phyloP scores from a whole-genome alignment of 2,888 invertebrate species.

The Pyrochroa serraticornis region DNA sequence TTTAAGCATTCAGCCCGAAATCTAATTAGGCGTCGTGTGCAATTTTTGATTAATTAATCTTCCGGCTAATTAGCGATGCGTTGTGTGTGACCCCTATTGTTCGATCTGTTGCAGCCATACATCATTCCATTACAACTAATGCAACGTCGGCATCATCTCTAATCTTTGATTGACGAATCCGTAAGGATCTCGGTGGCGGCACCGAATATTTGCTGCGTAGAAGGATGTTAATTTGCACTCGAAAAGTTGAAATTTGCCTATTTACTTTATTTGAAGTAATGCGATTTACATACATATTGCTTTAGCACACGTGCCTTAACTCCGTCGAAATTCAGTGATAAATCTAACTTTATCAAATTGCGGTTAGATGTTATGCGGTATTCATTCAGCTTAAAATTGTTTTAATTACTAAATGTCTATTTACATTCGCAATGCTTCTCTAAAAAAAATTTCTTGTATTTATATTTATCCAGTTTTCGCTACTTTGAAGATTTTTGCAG shows the following conservation, averaged over 20 bases:
- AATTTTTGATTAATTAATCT: conserved; percentile 22
- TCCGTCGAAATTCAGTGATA: no score
- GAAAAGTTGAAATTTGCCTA: conserved; percentile 9
- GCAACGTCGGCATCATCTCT: conserved; percentile 7
- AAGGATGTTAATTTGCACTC: conserved; percentile 3
- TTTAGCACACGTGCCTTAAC: neutral
- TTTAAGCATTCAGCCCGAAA: conserved; percentile 19
- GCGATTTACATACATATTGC: conserved; percentile 18
- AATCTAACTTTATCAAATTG: no score
- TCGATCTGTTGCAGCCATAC: no score
- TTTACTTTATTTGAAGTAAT: conserved; percentile 5
- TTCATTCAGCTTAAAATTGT: no score
- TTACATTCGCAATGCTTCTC: no score
- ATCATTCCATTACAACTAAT: neutral
- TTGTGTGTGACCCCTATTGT: conserved; percentile 3
- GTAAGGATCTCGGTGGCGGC: neutral
- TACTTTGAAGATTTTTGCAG: no score
- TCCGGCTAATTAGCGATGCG: conserved; percentile 16
- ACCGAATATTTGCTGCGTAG: neutral
- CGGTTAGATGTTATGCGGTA: no score
- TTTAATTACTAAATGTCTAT: no score
- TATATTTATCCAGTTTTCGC: no score
- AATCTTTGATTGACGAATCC: conserved; percentile 3
- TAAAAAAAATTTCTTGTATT: no score
- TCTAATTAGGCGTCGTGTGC: conserved; percentile 18